Percentiles rank a stretch among this genome's conserved stretches.
Conservation (phyloP, 2,113 vertebrate genomes). For the Silurus glanis region DNA sequence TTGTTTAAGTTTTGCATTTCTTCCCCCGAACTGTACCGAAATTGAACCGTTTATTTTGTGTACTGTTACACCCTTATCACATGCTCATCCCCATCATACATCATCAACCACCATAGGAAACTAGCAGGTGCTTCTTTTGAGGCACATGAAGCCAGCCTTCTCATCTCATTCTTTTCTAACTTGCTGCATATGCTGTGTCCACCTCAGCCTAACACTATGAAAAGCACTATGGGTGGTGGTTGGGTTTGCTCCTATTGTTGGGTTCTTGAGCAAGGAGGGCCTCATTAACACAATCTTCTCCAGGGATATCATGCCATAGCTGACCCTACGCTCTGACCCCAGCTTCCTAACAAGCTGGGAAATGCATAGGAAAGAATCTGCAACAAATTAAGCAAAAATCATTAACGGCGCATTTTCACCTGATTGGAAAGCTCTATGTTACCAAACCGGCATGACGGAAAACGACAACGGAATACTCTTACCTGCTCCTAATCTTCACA, state of each 20-base stretch:
- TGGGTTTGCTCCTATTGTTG: too few species aligned
- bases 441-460: neutral
- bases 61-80: too few species aligned
- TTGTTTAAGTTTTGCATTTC: too few species aligned
- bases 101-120: neutral
- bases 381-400: neutral
- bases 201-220: neutral
- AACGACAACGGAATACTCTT: neutral
- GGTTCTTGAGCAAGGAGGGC: too few species aligned
- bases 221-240: too few species aligned
- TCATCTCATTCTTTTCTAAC: neutral
- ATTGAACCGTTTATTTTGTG: too few species aligned
- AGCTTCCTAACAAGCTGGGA: too few species aligned
- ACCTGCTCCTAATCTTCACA: slow-evolving; percentile 17
- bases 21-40: too few species aligned
- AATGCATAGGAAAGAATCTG: too few species aligned
- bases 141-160: neutral
- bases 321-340: too few species aligned
- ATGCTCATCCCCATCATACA: neutral
- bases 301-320: too few species aligned
- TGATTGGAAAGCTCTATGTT: neutral
- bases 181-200: neutral
- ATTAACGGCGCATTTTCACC: neutral
- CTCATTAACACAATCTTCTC: too few species aligned
- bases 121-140: neutral